Evolutionary conservation across 2,797 vertebrate genomes (phyloP).

Genomic region (Rhadinocentrus ornatus): DNA sequence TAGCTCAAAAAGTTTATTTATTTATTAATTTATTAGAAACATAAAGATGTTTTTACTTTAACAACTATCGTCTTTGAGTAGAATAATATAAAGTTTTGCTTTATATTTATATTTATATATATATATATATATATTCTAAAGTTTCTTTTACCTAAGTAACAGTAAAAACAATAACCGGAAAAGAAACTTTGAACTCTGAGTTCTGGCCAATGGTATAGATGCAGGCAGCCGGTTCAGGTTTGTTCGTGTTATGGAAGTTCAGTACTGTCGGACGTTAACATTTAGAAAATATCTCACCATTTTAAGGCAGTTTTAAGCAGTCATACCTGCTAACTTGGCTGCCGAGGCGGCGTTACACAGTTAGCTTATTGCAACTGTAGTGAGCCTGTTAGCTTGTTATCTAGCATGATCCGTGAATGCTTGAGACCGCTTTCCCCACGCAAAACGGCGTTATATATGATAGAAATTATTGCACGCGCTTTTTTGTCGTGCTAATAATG

Average conservation of each 20-base stretch:
- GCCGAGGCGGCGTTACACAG: not conserved
- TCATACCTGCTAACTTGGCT: not conserved
- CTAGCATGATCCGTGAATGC: slow-evolving; percentile 16
- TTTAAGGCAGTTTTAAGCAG: no score
- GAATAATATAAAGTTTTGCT: not conserved
- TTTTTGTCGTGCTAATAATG: slow-evolving; percentile 5
- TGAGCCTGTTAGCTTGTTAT: slow-evolving; percentile 55
- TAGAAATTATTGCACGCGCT: not conserved
- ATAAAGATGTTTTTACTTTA: not conserved
- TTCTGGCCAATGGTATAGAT: slow-evolving; percentile 59
- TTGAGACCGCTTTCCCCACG: not conserved
- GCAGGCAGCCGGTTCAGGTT: slow-evolving; percentile 56
- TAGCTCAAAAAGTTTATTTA: not conserved
- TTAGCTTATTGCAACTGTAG: slow-evolving; percentile 15
- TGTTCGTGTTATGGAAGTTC: slow-evolving; percentile 45
- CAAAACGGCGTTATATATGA: not conserved
- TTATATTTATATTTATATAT: not conserved
- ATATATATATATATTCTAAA: not conserved
- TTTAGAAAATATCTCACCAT: accelerated
- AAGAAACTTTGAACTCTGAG: slow-evolving; percentile 59
- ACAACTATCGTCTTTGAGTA: not conserved
- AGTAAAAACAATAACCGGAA: slow-evolving; percentile 60
- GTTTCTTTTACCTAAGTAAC: not conserved
- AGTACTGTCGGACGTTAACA: not conserved
- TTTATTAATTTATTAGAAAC: not conserved